Evolutionary conservation across 2,888 invertebrate genomes (phyloP), one percentile per base, ranked within the genome.

Genomic region (Drosophila barbarae): DNA sequence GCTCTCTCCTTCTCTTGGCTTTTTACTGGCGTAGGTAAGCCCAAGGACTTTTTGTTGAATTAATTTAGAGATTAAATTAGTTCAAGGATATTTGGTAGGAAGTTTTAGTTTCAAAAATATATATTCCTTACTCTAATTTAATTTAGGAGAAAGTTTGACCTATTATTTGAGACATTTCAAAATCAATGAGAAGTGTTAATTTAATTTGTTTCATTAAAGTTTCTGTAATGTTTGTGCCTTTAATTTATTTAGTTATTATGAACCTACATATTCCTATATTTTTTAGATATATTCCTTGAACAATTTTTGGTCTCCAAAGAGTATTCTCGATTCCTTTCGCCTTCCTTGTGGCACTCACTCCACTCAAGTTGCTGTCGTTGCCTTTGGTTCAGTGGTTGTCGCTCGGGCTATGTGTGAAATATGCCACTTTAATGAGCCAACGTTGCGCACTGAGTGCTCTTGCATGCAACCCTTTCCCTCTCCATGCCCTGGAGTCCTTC

Each of bases 381-480:
- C 63, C 71, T 67, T 67, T 56, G 61, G 63, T 59, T 69, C 52
- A 44, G 53, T 61, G 71, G 53, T 54, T 57, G 53, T 53, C 51
- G 41, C 51, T 57, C 65, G 68, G 61, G 71, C 79, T 81, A 81
- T 84, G 79, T 79, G 79, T 82, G 79, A 79, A 84, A 79, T 81
- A 79, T 84, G 84, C 79, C 79, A 79, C 79, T 79, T 79, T 79
- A 79, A 79, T 79, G 82, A 79, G 82, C 74, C 82, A 83, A 69
- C 79, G 78, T 72, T 66, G 82, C 74, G 83, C 67, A 76, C 74
- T 70, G 76, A 84, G 84, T 81, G 81, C 69, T 66, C 77, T 67
- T 61, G 51, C 64, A 58, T 70, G 57, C 38, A 63, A 46, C 52
- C 44, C 65, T 53, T 65, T 42, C n/a, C 32, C 49, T 23, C 2